Conservation (phyloP, 2,113 vertebrate species). For the Cebus imitator region DNA sequence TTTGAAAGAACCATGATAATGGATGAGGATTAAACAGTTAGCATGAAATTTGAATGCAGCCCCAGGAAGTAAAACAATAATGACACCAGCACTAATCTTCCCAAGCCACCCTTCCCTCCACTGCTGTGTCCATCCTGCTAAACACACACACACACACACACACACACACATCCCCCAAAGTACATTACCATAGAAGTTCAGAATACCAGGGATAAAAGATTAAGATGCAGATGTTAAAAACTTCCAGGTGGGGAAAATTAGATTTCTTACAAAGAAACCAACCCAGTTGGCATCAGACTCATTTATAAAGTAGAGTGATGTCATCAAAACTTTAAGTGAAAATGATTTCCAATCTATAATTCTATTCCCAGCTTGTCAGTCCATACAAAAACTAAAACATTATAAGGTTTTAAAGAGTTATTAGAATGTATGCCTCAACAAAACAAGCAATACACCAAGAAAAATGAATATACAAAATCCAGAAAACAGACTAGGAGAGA, state of each 20-base stretch:
- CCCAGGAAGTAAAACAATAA: not conserved
- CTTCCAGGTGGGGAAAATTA: slow-evolving; percentile 7
- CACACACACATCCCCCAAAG: not conserved
- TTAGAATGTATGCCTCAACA: not conserved
- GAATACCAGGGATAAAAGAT: not conserved
- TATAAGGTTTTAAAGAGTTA: slow-evolving; percentile 18
- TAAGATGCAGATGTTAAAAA: not conserved
- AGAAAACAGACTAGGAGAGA: not conserved
- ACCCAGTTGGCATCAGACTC: not conserved
- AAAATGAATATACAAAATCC: not conserved
- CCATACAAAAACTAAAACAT: slow-evolving; percentile 16
- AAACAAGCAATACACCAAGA: slow-evolving; percentile 30
- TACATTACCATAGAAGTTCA: not conserved
- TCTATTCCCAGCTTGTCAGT: not conserved
- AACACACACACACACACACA: not conserved
- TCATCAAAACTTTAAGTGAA: slow-evolving; percentile 5
- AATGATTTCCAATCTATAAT: not conserved
- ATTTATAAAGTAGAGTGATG: not conserved
- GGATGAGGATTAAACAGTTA: not conserved
- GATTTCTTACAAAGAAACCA: not conserved
- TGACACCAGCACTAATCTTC: not conserved
- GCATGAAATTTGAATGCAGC: slow-evolving; percentile 24
- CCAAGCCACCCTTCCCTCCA: not conserved
- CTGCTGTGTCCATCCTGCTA: not conserved
- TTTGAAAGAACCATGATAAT: not conserved